phyloP scores from a whole-genome alignment of 2,888 invertebrate genomes.

The Copidosoma aretas region DNA sequence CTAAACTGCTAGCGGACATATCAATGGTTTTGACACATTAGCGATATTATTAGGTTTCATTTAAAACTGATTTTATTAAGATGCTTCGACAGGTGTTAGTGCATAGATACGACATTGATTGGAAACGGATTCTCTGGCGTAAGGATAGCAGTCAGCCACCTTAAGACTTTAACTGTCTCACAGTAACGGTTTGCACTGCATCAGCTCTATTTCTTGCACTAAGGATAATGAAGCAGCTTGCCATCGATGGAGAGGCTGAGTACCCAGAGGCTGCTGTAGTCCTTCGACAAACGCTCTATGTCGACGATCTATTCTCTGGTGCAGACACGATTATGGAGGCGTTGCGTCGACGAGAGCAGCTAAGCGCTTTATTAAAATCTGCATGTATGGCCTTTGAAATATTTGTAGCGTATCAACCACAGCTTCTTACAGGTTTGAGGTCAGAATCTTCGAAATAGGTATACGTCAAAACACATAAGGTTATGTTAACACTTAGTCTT shows the following conservation, averaged over 20 bases:
- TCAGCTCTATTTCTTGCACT: constrained; percentile 1
- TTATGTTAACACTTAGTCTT: no score
- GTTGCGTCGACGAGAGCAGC: neutral
- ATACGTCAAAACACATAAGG: no score
- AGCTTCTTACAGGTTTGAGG: no score
- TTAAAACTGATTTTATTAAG: no score
- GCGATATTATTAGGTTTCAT: neutral
- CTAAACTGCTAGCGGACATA: neutral
- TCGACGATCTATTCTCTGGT: neutral
- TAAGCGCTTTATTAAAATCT: neutral
- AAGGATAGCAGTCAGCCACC: no score
- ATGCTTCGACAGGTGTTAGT: no score
- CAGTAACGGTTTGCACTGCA: constrained; percentile 6
- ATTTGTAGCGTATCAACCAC: neutral
- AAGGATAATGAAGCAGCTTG: neutral
- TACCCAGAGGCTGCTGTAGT: neutral
- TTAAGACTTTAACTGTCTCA: neutral
- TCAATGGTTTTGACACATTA: neutral
- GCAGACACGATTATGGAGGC: neutral
- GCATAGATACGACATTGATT: no score
- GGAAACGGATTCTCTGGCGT: no score
- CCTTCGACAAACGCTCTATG: neutral
- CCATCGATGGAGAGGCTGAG: constrained; percentile 3
- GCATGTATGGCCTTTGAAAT: constrained; percentile 12
- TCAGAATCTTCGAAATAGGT: no score